A percentile compares a stretch with the other conserved stretches of the same genome.
phyloP scores from a whole-genome alignment of 2,797 vertebrate genomes.

The Loris lydekkerianus region DNA sequence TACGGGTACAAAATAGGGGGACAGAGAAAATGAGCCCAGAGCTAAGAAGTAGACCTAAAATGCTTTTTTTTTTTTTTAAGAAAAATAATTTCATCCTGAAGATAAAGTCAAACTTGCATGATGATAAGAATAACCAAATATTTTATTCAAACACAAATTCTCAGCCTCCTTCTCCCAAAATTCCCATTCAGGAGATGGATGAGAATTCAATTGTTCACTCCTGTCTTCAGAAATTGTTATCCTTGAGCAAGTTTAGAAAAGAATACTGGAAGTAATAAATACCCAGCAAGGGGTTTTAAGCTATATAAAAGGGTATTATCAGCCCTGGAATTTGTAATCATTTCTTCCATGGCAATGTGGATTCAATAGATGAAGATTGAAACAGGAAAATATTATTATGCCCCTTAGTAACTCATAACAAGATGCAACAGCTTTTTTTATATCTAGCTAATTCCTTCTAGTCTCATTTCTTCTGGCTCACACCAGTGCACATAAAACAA shows the following conservation, averaged over 20 bases:
- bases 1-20: neutral
- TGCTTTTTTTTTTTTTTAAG: neutral
- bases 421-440: neutral
- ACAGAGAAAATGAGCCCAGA: neutral
- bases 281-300: neutral
- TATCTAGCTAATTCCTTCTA: neutral
- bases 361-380: neutral
- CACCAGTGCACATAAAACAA: neutral
- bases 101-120: neutral
- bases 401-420: neutral
- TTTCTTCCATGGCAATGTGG: neutral
- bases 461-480: neutral
- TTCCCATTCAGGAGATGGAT: conserved; percentile 10
- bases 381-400: neutral
- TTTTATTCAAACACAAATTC: neutral
- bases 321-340: neutral
- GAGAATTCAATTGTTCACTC: neutral
- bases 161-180: neutral
- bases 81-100: neutral
- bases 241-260: conserved; percentile 21
- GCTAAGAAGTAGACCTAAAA: neutral
- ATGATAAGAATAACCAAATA: conserved; percentile 29
- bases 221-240: neutral
- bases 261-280: neutral
- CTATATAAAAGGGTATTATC: neutral